A percentile compares a stretch with the other conserved stretches of the same genome.
Evolutionary conservation across 1,140 invertebrate genomes (phyloP).

Genomic region (Hyles vespertilio): DNA sequence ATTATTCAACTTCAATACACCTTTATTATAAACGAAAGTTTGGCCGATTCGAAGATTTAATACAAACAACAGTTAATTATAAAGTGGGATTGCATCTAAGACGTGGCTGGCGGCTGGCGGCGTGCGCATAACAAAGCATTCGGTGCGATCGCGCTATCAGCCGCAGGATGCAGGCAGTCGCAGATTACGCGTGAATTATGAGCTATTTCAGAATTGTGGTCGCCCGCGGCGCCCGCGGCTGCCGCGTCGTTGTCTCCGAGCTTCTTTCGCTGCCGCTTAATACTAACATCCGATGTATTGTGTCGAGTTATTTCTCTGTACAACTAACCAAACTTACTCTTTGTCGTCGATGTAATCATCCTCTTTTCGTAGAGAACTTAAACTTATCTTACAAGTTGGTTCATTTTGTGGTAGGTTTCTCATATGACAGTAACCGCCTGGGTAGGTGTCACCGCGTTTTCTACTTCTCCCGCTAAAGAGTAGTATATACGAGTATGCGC

Average conservation of each 20-base stretch:
- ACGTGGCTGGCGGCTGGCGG: neutral
- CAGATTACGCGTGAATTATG: conserved; percentile 51
- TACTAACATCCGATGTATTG: neutral
- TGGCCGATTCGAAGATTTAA: neutral
- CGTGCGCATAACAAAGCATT: conserved; percentile 33
- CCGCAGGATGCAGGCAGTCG: conserved; percentile 39
- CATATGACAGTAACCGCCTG: no score
- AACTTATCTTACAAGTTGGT: no score
- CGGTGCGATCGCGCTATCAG: conserved; percentile 32
- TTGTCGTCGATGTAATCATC: no score
- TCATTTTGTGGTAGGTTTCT: no score
- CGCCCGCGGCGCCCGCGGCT: conserved; percentile 23
- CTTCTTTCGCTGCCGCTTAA: conserved; percentile 20
- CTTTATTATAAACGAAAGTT: neutral
- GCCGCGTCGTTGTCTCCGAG: conserved; percentile 7
- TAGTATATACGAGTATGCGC: no score
- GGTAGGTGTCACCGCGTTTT: no score
- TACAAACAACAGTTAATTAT: conserved; percentile 23
- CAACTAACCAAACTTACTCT: no score
- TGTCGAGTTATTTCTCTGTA: neutral
- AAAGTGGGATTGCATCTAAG: conserved; percentile 22
- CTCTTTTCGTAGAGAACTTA: no score
- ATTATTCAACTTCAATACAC: neutral
- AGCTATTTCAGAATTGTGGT: conserved; percentile 34
- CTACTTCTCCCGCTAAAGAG: no score